These are phyloP conservation scores for Lanistes nyassanus DNA, from an alignment of 1,140 invertebrate species.

Conservation along the genomic window DNA sequence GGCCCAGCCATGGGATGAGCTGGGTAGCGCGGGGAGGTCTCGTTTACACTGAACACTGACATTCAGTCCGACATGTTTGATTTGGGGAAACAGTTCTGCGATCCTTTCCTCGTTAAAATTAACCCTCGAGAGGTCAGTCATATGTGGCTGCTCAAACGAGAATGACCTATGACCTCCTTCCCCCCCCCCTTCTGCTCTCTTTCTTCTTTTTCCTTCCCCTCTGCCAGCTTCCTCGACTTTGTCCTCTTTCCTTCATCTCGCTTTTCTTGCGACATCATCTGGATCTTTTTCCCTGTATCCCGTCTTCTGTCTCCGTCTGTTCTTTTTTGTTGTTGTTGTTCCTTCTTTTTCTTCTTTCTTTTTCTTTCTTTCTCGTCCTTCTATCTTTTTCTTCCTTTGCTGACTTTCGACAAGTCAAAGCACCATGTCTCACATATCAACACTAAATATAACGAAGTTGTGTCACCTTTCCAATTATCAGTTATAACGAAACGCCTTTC, in stretches of 20 bases:
- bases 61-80: background rate
- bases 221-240: background rate
- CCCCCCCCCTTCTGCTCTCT: background rate
- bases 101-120: background rate
- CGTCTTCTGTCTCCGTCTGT: background rate
- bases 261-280: background rate
- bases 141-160: background rate
- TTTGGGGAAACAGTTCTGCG: conserved; percentile 6
- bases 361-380: no score
- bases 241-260: background rate
- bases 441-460: no score
- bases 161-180: background rate
- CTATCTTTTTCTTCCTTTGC: no score
- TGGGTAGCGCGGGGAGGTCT: no score
- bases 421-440: no score
- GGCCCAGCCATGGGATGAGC: no score
- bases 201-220: background rate
- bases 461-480: no score
- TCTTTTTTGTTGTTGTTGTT: no score
- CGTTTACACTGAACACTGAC: background rate
- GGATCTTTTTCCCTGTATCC: background rate
- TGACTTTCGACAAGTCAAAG: no score
- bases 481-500: no score
- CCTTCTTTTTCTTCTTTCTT: no score
- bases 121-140: background rate